phyloP scores from a whole-genome alignment of 2,113 vertebrate genomes.

The Indicator indicator region DNA sequence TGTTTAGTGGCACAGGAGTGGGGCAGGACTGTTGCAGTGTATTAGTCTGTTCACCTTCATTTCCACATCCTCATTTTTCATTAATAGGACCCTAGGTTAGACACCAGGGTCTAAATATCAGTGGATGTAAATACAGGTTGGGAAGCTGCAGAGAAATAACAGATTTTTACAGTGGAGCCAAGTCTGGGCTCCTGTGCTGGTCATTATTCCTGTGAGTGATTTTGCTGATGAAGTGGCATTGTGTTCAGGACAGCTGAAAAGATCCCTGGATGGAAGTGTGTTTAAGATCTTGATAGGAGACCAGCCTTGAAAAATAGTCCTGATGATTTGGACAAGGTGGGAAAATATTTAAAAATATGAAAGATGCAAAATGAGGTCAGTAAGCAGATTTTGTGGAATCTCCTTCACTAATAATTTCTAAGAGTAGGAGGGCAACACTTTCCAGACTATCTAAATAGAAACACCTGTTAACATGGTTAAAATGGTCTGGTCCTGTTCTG shows the following conservation, averaged over 20 bases:
- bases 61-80: not conserved
- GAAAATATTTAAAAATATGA: not conserved
- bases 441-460: not conserved
- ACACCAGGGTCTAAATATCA: not conserved
- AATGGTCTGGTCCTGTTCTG: not conserved
- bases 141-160: not conserved
- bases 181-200: not conserved
- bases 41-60: not conserved
- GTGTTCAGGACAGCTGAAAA: not conserved
- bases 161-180: not conserved
- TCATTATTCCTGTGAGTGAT: not conserved
- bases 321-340: not conserved
- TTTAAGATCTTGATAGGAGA: not conserved
- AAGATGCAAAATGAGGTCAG: not conserved
- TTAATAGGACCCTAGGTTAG: not conserved
- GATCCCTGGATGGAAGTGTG: not conserved
- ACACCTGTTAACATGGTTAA: not conserved
- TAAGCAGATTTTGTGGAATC: not conserved
- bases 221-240: not conserved
- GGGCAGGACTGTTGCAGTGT: not conserved
- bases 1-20: not conserved
- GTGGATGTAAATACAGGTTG: accelerated
- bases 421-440: not conserved
- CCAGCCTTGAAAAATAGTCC: not conserved
- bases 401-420: not conserved